Evolutionary conservation across 2,888 invertebrate species (phyloP), one percentile per base, ranked within the genome.

Genomic region (Scrobipalpa atriplicella): DNA sequence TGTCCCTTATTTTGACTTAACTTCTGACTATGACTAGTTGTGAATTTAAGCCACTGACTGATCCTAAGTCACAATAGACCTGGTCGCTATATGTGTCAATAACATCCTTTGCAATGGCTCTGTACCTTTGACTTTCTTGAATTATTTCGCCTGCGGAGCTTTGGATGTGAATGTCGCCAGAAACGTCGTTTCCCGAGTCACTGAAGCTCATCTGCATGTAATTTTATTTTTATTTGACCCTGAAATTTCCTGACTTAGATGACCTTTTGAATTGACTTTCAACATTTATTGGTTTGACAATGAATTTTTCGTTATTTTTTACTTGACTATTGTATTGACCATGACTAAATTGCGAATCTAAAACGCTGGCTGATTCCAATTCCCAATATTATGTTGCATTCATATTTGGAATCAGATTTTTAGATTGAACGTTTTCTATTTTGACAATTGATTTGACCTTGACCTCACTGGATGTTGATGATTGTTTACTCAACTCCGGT

Each of bases 61-160:
- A 39, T 8, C 39, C 11, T 39, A 1, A 39, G 39, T 39, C 5
- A 99, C 99, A 43, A 95, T 98, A 68, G 99, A 99, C 91, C 93
- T 99, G 68, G 99, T 99, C 1, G 99, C 99, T 10, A 99, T 99
- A 99, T 99, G 99, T 82, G 99, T 98, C 7, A 99, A 99, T 90
- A 99, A 99, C 86, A 96, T 99, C 61, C 93, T 99, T 41, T 98
- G 98, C 71, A 98, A 99, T 78, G 99, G 99, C 6, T 99, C 99
- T 0, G 96, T 97, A 73, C 99, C 99, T 0, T 89, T 99, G n/a
- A 98, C 98, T 72, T 99, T 99, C 93, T 94, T 99, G 41, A 99
- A 99, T 87, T 99, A 99, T 90, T 98, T 97, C 88, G 98, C 99
- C 9, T 97, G 98, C 75, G 98, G 98, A 5, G 88, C 94, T 61